A percentile compares a stretch with the other conserved stretches of the same genome.
Conservation (phyloP, 2,888 invertebrate species). For the Mystacides longicornis region DNA sequence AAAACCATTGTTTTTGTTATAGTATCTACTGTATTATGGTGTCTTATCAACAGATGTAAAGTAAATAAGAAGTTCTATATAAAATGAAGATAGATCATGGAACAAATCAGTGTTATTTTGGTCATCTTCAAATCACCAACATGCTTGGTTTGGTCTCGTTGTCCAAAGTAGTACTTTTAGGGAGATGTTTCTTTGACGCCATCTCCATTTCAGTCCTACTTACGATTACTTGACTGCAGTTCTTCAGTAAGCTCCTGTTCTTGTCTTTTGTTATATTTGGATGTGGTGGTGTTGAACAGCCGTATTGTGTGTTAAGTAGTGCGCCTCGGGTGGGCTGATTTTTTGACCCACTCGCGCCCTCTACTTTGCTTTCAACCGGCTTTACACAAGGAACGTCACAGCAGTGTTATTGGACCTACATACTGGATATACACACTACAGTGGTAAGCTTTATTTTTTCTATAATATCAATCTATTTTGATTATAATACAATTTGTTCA, state of each 20-base stretch:
- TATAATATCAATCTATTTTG: too few species aligned
- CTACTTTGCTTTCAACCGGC: slow-evolving; percentile 8
- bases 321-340: slow-evolving; percentile 11
- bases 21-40: too few species aligned
- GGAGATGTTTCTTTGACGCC: neutral
- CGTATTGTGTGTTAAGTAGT: slow-evolving; percentile 12
- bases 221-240: neutral
- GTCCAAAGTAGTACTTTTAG: neutral
- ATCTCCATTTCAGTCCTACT: neutral
- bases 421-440: too few species aligned
- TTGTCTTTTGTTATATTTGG: neutral
- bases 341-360: slow-evolving; percentile 4
- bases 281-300: neutral
- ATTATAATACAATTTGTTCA: too few species aligned
- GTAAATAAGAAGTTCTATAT: too few species aligned
- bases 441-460: too few species aligned
- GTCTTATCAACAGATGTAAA: too few species aligned
- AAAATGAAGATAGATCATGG: too few species aligned
- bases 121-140: too few species aligned
- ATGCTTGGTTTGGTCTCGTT: neutral
- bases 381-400: neutral
- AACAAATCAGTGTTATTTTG: too few species aligned
- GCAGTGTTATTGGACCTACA: too few species aligned
- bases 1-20: too few species aligned
- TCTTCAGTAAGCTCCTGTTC: neutral